These are phyloP conservation scores for Tragelaphus imberbis DNA, from an alignment of 2,113 vertebrate species.

Conservation along the genomic window DNA sequence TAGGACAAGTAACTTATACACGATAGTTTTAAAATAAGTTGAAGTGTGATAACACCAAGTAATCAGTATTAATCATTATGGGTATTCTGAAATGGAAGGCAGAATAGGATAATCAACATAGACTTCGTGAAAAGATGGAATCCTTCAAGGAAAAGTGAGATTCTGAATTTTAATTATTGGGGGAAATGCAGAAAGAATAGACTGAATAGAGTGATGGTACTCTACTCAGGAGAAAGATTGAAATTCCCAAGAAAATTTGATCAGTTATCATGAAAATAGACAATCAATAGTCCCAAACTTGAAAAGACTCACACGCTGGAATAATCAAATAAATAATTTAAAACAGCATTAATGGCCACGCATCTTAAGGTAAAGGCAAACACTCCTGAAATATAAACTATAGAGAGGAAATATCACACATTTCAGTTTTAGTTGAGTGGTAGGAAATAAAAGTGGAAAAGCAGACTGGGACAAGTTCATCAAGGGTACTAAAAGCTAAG, in stretches of 20 bases:
- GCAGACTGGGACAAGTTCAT: background rate
- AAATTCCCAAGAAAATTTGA: background rate
- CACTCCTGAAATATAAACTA: background rate
- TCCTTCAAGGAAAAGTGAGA: background rate
- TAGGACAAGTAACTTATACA: constrained; percentile 1
- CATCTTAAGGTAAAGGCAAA: no score
- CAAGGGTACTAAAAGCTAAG: background rate
- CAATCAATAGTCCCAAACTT: background rate
- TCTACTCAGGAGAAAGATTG: background rate
- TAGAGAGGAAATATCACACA: background rate
- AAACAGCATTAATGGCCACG: background rate
- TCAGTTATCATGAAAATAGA: background rate
- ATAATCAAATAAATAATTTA: background rate
- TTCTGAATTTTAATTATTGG: background rate
- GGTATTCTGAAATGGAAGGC: background rate
- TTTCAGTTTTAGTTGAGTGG: background rate
- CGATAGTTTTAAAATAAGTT: background rate
- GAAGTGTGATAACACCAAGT: background rate
- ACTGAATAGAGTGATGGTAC: background rate
- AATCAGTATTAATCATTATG: background rate
- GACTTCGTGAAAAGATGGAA: background rate
- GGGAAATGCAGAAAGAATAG: background rate
- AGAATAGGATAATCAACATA: background rate
- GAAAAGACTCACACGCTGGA: background rate
- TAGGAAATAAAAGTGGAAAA: background rate